Conservation (phyloP, 64 coral and sea anemone genomes). For the Porites lutea region DNA sequence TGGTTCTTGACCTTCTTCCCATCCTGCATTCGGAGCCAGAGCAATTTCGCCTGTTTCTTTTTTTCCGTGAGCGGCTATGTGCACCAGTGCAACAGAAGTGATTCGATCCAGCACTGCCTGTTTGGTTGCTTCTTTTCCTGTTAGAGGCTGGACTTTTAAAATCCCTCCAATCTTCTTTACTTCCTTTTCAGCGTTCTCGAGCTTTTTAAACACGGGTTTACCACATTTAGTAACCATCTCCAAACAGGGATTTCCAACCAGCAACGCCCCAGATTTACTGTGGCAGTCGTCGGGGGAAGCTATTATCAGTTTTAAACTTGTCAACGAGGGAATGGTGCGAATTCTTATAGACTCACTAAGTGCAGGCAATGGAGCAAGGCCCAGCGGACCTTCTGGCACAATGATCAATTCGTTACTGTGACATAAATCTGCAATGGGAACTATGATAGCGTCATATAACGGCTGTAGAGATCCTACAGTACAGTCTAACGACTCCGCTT, state of each 20-base stretch:
- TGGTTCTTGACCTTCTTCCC: background rate
- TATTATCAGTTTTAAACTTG: too few species aligned
- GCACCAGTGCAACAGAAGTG: background rate
- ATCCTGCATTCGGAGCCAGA: background rate
- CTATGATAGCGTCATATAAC: background rate
- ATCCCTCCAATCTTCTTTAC: background rate
- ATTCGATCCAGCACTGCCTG: background rate
- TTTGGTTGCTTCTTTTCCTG: constrained; percentile 32
- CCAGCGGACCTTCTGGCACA: background rate
- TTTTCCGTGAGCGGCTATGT: background rate
- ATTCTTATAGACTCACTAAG: background rate
- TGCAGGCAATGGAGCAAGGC: background rate
- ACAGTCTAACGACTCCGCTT: background rate
- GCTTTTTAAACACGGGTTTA: background rate
- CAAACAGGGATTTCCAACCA: constrained; percentile 1
- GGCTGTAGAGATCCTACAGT: background rate
- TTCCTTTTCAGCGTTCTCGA: background rate
- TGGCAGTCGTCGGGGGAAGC: background rate
- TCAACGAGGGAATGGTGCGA: background rate
- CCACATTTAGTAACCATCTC: background rate
- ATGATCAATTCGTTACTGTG: background rate
- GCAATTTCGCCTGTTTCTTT: background rate
- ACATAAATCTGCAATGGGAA: background rate
- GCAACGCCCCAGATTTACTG: background rate
- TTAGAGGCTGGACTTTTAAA: background rate